Conservation (phyloP, 2,888 invertebrate species). For the Eilema griseolum region DNA sequence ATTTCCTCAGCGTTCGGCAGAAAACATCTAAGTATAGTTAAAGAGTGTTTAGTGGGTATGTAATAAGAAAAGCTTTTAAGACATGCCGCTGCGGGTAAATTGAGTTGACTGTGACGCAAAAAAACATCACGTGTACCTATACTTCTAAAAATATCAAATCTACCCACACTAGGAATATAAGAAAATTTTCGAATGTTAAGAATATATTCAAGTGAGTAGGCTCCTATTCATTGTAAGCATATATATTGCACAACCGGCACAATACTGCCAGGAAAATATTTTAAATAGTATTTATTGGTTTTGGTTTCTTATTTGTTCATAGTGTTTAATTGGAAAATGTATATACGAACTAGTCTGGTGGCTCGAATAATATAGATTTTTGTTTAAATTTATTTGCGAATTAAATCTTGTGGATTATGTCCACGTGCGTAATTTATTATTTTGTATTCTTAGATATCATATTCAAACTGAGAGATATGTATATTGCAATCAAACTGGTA, state of each 20-base stretch:
- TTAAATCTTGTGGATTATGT: not conserved
- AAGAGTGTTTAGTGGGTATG: constrained; percentile 31
- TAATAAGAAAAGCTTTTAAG: constrained; percentile 65
- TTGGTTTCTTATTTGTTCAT: not conserved
- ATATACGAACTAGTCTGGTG: not conserved
- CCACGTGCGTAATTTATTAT: not conserved
- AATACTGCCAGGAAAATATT: no score
- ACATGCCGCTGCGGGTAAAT: constrained; percentile 57
- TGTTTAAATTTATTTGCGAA: not conserved
- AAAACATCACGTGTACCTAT: constrained; percentile 23
- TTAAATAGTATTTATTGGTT: no score
- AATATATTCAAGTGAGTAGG: not conserved
- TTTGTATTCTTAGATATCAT: not conserved
- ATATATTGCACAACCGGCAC: no score
- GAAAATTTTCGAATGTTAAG: not conserved
- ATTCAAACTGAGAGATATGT: not conserved
- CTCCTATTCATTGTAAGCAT: no score
- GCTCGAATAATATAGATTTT: not conserved
- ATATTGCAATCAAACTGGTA: not conserved
- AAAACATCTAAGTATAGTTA: constrained; percentile 7
- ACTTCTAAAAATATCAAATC: constrained; percentile 17
- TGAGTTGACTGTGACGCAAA: constrained; percentile 54
- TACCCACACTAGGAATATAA: not conserved
- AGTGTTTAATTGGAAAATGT: no score
- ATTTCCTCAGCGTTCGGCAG: not conserved